Evolutionary conservation across 92 coral and sea anemone species (phyloP).

Genomic region (Umimayanthus kanabou): DNA sequence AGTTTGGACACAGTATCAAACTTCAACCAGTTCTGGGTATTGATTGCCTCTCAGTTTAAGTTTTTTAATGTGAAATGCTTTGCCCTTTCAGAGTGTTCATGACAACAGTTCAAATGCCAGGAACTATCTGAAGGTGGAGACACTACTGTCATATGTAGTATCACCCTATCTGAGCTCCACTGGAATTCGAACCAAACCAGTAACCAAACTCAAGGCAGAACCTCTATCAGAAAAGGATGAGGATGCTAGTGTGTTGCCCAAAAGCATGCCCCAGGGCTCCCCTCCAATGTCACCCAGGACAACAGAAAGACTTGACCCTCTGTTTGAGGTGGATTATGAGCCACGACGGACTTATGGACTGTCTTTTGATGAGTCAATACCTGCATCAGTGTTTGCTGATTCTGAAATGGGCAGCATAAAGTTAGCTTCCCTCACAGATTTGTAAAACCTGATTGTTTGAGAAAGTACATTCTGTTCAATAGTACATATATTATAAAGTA

Average conservation of each 20-base stretch:
- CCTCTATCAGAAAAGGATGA: constrained; percentile 23
- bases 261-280: constrained; percentile 47
- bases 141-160: constrained; percentile 81
- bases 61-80: not conserved
- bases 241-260: constrained; percentile 34
- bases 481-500: too few relatives aligned
- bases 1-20: too few relatives aligned
- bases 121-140: constrained; percentile 86
- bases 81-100: constrained; percentile 79
- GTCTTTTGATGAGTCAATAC: constrained; percentile 45
- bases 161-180: constrained; percentile 89
- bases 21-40: not conserved
- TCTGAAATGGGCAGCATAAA: constrained; percentile 40
- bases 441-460: not conserved
- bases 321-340: constrained; percentile 63
- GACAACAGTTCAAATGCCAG: constrained; percentile 48
- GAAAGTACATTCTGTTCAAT: too few relatives aligned
- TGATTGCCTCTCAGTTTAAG: too few relatives aligned
- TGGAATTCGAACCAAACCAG: constrained; percentile 70
- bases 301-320: constrained; percentile 75
- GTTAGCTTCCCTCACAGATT: constrained; percentile 35
- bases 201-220: constrained; percentile 20
- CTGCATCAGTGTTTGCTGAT: constrained; percentile 39
- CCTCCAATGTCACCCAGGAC: constrained; percentile 39
- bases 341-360: constrained; percentile 39